Conservation (phyloP, 1,140 invertebrate genomes). For the Amphibalanus amphitrite region DNA sequence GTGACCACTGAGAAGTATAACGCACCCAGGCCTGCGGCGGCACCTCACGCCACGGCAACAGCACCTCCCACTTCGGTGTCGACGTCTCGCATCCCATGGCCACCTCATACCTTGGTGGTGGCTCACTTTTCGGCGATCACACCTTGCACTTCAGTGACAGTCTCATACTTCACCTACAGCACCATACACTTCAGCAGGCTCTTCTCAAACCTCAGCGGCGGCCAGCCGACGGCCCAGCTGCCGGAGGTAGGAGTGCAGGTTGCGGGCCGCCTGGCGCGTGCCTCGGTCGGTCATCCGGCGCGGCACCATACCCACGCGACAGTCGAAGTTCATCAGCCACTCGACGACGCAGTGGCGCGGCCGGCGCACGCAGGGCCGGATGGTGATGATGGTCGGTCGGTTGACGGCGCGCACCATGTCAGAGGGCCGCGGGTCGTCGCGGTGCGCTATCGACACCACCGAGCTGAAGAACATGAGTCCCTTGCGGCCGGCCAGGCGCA, state of each 20-base stretch:
- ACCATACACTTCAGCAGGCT: too few species aligned
- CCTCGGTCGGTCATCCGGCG: background rate
- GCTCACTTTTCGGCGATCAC: too few species aligned
- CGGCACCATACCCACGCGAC: background rate
- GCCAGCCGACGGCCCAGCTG: background rate
- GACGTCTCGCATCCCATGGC: too few species aligned
- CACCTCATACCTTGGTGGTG: too few species aligned
- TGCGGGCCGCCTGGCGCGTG: background rate
- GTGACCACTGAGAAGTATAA: too few species aligned
- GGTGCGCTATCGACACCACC: background rate
- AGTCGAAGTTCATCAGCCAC: slow-evolving; percentile 4
- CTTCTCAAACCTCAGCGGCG: background rate
- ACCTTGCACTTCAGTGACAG: too few species aligned
- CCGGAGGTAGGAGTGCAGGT: background rate
- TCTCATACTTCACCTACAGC: too few species aligned
- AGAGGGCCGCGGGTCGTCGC: background rate
- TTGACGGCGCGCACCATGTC: background rate
- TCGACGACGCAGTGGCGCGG: slow-evolving; percentile 1
- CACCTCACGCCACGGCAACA: too few species aligned
- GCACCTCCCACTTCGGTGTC: too few species aligned
- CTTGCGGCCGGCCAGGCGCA: background rate
- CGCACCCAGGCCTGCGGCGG: too few species aligned
- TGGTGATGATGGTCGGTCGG: background rate
- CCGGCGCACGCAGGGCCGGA: slow-evolving; percentile 3
- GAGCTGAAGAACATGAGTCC: background rate